phyloP scores from a whole-genome alignment of 2,113 vertebrate genomes.

The Hemichromis elongatus region DNA sequence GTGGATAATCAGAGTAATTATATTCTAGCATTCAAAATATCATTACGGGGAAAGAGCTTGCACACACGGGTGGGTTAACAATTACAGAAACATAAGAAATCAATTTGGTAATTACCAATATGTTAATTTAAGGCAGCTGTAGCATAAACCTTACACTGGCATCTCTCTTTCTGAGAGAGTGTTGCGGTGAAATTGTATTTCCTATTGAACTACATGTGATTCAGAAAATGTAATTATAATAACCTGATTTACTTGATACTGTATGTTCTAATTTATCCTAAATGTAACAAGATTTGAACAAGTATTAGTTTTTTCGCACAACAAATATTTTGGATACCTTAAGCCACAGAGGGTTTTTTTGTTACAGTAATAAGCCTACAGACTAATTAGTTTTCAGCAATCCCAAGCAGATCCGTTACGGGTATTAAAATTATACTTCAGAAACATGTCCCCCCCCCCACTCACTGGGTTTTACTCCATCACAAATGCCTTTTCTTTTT shows the following conservation, averaged over 20 bases:
- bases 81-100: neutral
- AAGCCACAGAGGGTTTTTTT: neutral
- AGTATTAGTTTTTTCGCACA: neutral
- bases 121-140: neutral
- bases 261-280: neutral
- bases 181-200: neutral
- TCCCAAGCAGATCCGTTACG: conserved; percentile 50
- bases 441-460: conserved; percentile 36
- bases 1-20: neutral
- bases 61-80: neutral
- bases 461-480: neutral
- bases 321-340: neutral
- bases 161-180: neutral
- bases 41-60: neutral
- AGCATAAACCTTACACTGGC: neutral
- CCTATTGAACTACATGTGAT: neutral
- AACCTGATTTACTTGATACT: neutral
- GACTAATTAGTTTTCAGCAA: conserved; percentile 44
- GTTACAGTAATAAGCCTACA: neutral
- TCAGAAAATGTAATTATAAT: fast-evolving
- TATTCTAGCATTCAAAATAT: neutral
- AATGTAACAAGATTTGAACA: neutral
- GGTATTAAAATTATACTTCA: conserved; percentile 28
- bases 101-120: neutral
- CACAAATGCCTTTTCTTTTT: conserved; percentile 59